Evolutionary conservation across 1,140 invertebrate genomes (phyloP), one percentile per base, ranked within the genome.

Genomic region (Leptinotarsa lineolata): DNA sequence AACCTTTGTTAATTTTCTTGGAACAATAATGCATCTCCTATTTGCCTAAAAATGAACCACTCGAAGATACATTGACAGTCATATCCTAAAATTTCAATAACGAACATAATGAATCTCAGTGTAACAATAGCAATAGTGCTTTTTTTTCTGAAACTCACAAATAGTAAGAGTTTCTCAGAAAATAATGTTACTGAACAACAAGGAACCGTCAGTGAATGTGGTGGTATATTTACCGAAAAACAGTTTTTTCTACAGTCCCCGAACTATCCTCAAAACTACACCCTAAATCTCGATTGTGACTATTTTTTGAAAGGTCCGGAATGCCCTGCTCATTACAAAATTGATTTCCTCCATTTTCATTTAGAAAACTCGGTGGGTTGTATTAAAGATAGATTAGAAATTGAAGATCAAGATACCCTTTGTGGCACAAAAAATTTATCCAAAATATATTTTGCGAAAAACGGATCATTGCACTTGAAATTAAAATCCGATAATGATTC

Each of bases 281-380:
- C 85, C 1, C 69, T 74, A 15, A 83, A 86, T 73, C 77, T 81
- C 16, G 81, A 86, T 30, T 89, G 88, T 80, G 80, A 86, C 68
- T 89, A 86, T 76, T 80, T 83, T 4, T 80, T 90, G 15, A 84
- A 84, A 30, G 88, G 86, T 0, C 85, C 84, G 2, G 82, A 82
- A 4, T 90, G 88, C 67, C 84, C 87, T 15, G 86, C 85, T 46
- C 80, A 86, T 66, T 90, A 88, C 75, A 84, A 87, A 72, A 79
- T 90, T 16, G 85, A 88, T 70, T 89, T 89, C 75, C 75, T 88
- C 3, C 86, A 89, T 76, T 89, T 90, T 63, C 78, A 86, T 72
- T 72, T 90, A 24, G 81, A 83, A 72, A 72, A 81, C 0, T 86
- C 87, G 5, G 73, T 79, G 48, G 84, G 85, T 72, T 90, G 89